Percentiles rank a stretch among this genome's conserved stretches.
phyloP scores from a whole-genome alignment of 2,797 vertebrate species.

The Argya squamiceps region DNA sequence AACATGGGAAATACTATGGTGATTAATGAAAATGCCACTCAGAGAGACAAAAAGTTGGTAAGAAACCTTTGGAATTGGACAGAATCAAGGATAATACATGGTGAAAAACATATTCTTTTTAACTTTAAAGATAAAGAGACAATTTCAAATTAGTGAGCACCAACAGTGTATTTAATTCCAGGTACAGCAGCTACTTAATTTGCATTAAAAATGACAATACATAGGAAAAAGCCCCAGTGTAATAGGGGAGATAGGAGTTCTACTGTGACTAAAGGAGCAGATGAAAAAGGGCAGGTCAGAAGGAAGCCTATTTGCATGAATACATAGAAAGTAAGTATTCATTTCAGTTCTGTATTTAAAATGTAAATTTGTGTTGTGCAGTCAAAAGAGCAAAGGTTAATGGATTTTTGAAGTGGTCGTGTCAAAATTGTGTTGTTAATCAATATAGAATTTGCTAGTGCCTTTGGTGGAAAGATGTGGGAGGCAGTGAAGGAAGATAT shows the following conservation, averaged over 20 bases:
- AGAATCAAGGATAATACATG: background rate
- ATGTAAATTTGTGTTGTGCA: background rate
- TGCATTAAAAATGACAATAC: background rate
- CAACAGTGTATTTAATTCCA: background rate
- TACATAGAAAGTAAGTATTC: background rate
- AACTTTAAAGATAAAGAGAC: background rate
- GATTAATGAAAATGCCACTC: background rate
- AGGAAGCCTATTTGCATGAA: background rate
- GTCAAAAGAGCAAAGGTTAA: slow-evolving; percentile 21
- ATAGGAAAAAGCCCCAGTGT: background rate
- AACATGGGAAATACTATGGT: background rate
- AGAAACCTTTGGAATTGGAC: background rate
- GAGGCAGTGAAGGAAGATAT: background rate
- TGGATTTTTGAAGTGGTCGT: slow-evolving; percentile 11
- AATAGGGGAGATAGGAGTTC: background rate
- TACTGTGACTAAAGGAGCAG: background rate
- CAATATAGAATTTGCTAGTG: background rate
- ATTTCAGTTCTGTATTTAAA: slow-evolving; percentile 1
- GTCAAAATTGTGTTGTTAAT: background rate
- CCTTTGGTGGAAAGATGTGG: background rate
- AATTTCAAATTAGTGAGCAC: background rate
- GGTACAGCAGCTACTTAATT: background rate
- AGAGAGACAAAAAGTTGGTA: background rate
- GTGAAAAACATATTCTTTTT: background rate
- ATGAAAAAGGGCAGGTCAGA: slow-evolving; percentile 14